Evolutionary conservation across 2,797 vertebrate species (phyloP), one percentile per base, ranked within the genome.

Genomic region (Tachyglossus aculeatus): DNA sequence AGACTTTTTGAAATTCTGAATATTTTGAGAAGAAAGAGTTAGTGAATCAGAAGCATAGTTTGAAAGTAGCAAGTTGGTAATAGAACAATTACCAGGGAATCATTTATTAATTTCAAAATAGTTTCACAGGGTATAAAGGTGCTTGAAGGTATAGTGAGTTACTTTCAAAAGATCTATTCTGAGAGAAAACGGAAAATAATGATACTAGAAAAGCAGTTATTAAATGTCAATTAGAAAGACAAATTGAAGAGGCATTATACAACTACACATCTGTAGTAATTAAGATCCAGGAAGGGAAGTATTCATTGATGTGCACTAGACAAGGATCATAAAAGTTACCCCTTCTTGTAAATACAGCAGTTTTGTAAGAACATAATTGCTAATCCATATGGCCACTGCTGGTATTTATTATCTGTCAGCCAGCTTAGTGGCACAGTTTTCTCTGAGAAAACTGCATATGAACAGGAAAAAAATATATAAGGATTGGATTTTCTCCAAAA

Each of bases 71-170:
- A 7, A 10, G 53, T 80, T 86, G 71, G 33, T 67, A 81, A 67
- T 29, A 54, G 7, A 66, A 14, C 19, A 80, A 65, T 77, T 78
- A 66, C 0, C 0, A 38, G n/a, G 7, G 63, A 84, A 74, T 52
- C 3, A 40, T 27, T 85, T 84, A 72, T 68, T 74, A 83, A 77
- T 82, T 85, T 90, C 22, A 82, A 70, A 80, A 76, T 62, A 4
- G 31, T 71, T 80, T 82, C 9, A 77, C 34, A 36, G 71, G 5
- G 16, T 67, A 2, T 34, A 59, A 78, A 21, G 1, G 9, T 9
- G 78, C 2, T 64, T 44, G 41, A 14, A 68, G 5, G 44, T 62
- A 19, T 9, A 75, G 27, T 7, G 75, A 34, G 0, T 36, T 21
- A 22, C 19, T 71, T 77, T 70, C 9, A 53, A 66, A 80, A 56